phyloP scores from a whole-genome alignment of 2,888 invertebrate species.

The Mesoligia furuncula region DNA sequence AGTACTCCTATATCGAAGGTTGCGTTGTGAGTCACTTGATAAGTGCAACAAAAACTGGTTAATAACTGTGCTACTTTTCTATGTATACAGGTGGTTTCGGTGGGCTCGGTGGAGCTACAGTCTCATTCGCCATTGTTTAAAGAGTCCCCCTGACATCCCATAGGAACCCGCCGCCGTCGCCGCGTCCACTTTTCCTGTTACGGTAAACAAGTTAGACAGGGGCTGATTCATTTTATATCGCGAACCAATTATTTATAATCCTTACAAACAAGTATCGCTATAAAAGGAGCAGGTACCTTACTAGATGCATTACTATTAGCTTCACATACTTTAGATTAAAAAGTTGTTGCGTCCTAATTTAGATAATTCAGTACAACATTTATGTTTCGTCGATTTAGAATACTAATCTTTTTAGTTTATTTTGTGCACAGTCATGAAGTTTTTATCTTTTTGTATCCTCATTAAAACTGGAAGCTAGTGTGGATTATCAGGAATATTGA shows the following conservation, averaged over 20 bases:
- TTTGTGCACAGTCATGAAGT: not conserved
- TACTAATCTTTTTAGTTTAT: constrained; percentile 3
- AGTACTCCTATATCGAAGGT: constrained; percentile 15
- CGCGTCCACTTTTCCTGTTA: constrained; percentile 79
- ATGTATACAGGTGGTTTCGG: constrained; percentile 14
- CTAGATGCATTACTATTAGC: constrained; percentile 42
- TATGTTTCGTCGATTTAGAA: constrained; percentile 16
- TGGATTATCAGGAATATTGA: constrained; percentile 26
- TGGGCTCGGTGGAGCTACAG: constrained; percentile 41
- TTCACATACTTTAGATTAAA: constrained; percentile 35
- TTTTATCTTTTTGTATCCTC: constrained; percentile 3
- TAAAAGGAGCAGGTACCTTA: constrained; percentile 51
- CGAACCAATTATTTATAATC: constrained; percentile 71
- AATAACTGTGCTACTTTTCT: constrained; percentile 21
- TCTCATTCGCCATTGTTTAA: constrained; percentile 45
- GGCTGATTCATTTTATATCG: constrained; percentile 78
- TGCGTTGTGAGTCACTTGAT: constrained; percentile 18
- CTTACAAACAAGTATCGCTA: constrained; percentile 60
- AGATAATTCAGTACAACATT: constrained; percentile 21
- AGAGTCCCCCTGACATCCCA: constrained; percentile 57
- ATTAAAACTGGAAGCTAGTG: constrained; percentile 21
- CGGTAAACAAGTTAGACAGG: constrained; percentile 78
- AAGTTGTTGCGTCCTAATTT: constrained; percentile 41
- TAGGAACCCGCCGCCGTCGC: constrained; percentile 63
- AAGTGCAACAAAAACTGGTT: constrained; percentile 12